Evolutionary conservation across 2,797 vertebrate genomes (phyloP), one percentile per base, ranked within the genome.

Genomic region (Antennarius maculatus): DNA sequence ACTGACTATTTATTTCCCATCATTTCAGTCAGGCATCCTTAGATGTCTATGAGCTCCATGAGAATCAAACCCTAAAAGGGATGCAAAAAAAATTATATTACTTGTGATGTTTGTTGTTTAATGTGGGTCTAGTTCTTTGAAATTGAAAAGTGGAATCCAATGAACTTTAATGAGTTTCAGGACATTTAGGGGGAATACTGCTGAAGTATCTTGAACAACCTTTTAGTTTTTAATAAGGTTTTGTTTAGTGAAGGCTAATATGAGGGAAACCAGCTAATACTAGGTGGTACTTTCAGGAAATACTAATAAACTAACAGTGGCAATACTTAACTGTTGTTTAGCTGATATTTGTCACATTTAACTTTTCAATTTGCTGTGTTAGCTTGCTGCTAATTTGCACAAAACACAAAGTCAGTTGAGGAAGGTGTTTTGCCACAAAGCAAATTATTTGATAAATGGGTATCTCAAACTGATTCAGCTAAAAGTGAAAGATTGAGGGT

Each of bases 21-120:
- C 43, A 64, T 77, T 66, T 74, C 17, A 29, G 18, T 66, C 48
- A 16, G 31, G 67, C 66, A 10, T 41, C 42, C 57, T 66, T 46
- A 54, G 23, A 54, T 47, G 23, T 46, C 45, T 72, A 11, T 51
- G 7, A 12, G 18, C 29, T 62, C 28, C 11, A 18, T 41, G 31
- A 65, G 18, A 55, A 61, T 29, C 56, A 34, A 43, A 55, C 29
- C 45, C 71, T 59, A 51, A 49, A 46, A 16, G 56, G 14, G 11
- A 29, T 63, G 55, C 45, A 3, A 3, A 28, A 11, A 15, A 31
- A 48, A 54, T 55, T 15, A 8, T 0, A 43, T 45, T 60, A 51
- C 10, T 37, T 62, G 3, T 12, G 9, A 34, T 54, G 31, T 55
- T 61, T 51, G 29, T 46, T 53, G 34, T 15, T 55, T 9, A 45